These are phyloP conservation scores for Cotesia typhae DNA, from an alignment of 1,140 invertebrate genomes.

Conservation along the genomic window DNA sequence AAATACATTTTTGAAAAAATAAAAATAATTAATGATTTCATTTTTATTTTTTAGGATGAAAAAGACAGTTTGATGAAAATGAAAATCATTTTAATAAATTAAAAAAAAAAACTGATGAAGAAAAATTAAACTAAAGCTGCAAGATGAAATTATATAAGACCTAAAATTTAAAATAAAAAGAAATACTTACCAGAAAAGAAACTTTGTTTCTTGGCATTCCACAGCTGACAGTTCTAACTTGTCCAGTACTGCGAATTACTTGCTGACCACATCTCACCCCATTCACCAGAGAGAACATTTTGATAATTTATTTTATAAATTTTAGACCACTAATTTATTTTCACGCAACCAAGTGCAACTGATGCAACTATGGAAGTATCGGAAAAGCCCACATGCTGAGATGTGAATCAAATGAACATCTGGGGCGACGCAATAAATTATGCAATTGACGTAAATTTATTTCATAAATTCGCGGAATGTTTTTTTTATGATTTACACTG, in stretches of 20 bases:
- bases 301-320: background rate
- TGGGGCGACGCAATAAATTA: background rate
- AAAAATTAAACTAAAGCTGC: too few relatives aligned
- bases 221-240: slow-evolving; percentile 23
- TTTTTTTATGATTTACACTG: too few relatives aligned
- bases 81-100: too few relatives aligned
- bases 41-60: too few relatives aligned
- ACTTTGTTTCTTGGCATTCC: slow-evolving; percentile 34
- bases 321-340: background rate
- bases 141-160: too few relatives aligned
- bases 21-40: too few relatives aligned
- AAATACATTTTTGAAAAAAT: too few relatives aligned
- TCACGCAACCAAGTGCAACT: background rate
- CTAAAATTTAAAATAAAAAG: too few relatives aligned
- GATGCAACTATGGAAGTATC: background rate
- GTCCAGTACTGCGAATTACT: slow-evolving; percentile 25
- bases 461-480: too few relatives aligned
- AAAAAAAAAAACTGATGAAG: too few relatives aligned
- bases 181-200: slow-evolving; percentile 33
- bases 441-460: background rate
- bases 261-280: slow-evolving; percentile 19
- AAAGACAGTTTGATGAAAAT: too few relatives aligned
- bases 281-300: slow-evolving; percentile 33
- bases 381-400: background rate
- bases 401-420: background rate